Base-by-base conservation (phyloP, 2,797 vertebrate genomes). In the Dallia pectoralis region DNA sequence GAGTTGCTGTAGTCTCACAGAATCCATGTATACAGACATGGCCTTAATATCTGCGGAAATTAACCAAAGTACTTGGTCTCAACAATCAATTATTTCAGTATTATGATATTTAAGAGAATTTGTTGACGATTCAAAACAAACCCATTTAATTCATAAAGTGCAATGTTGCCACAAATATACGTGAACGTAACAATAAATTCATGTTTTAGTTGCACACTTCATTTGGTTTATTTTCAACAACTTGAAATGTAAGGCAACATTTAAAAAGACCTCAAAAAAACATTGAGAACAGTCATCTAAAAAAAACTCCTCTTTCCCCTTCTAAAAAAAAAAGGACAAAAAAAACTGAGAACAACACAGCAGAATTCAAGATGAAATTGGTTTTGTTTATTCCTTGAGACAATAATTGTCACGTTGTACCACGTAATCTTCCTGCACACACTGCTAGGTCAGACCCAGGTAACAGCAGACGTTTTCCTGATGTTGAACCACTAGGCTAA, bases 301-400 rank as follows among this genome's bases (percentile, higher is more conserved):
- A 53, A n/a, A 22, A 22, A 8, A 53, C 18, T n/a, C 19, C 11
- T 48, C 12, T n/a, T 5, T n/a, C n/a, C 18, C n/a, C 18, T n/a
- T 53, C 19, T 53, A 22, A 8, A 3, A 9, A 8, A 56, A 8
- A 3, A 9, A 8, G 25, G 53, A 56, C 18, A n/a, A 53, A 53
- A 22, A 29, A 29, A 29, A 61, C 22, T 27, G 4, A 7, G 49
- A 53, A 53, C 1, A 18, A 61, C 11, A 29, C 1, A 15, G 59
- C 59, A 6, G 27, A 30, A 62, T 62, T 16, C 5, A 62, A 30
- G 4, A 25, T 18, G 59, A 62, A 62, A 29, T 29, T 25, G 27
- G 56, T 61, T 61, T 61, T 11, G 56, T 61, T 61, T 61, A 61
- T 61, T 61, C 22, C 53, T 22, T 59, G 53, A 59, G 9, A 59